A percentile compares a stretch with the other conserved stretches of the same genome.
Conservation (phyloP, 2,113 vertebrate species). For the Phaethornis superciliosus region DNA sequence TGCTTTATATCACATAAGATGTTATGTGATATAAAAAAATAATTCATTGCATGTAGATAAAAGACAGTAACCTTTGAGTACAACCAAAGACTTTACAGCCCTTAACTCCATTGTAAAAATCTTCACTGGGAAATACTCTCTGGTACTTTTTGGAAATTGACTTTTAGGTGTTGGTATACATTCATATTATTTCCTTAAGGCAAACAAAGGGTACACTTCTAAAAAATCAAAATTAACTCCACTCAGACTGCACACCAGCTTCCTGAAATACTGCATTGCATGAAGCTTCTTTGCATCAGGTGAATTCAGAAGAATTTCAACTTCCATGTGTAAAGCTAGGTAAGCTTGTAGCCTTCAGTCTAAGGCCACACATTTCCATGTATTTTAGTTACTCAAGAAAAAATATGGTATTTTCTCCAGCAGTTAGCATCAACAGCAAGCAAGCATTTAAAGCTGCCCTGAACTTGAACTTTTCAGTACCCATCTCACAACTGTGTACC, state of each 20-base stretch:
- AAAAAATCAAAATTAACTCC: background rate
- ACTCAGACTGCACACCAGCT: background rate
- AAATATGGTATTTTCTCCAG: background rate
- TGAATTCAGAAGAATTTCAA: background rate
- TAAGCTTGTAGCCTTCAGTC: background rate
- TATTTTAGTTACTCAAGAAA: background rate
- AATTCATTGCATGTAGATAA: background rate
- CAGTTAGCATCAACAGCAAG: background rate
- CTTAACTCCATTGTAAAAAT: background rate
- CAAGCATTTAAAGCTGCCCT: background rate
- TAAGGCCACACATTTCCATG: background rate
- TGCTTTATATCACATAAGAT: background rate
- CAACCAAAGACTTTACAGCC: background rate
- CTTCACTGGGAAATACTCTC: background rate
- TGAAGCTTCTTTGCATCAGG: background rate
- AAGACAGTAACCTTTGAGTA: background rate
- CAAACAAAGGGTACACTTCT: background rate
- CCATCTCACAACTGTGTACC: background rate
- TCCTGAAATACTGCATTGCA: background rate
- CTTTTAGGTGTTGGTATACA: background rate
- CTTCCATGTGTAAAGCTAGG: background rate
- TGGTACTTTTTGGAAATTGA: background rate
- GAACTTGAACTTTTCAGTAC: background rate
- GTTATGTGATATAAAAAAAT: background rate
- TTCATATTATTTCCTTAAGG: background rate